A percentile compares a stretch with the other conserved stretches of the same genome.
Evolutionary conservation across 1,140 invertebrate genomes (phyloP).

Genomic region (Nasonia vitripennis): DNA sequence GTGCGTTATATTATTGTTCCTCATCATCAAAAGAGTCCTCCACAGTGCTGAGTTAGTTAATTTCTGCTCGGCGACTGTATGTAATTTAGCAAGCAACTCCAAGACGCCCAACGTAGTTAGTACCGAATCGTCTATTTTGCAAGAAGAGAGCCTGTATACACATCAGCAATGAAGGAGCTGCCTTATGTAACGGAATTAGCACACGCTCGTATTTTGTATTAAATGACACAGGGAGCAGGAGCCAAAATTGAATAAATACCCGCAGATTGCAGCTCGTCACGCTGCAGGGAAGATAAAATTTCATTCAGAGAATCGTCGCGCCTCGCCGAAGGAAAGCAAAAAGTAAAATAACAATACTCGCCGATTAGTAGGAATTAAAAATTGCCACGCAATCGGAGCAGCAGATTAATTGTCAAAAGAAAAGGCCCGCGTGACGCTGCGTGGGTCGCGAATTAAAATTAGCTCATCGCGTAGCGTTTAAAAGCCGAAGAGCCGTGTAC

Average conservation of each 20-base stretch:
- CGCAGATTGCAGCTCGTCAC: neutral
- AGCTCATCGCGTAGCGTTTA: neutral
- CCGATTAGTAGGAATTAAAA: neutral
- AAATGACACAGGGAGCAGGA: neutral
- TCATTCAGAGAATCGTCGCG: neutral
- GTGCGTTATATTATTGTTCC: neutral
- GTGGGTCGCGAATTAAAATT: neutral
- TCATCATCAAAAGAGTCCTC: conserved; percentile 15
- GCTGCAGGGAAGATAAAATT: neutral
- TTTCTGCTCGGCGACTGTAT: no score
- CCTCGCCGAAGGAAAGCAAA: neutral
- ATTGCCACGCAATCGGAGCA: neutral
- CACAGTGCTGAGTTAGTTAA: neutral
- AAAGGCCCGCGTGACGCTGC: neutral
- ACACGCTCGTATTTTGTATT: conserved; percentile 11
- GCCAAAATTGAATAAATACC: conserved; percentile 18
- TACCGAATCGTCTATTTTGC: neutral
- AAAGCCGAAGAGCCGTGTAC: neutral
- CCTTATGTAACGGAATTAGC: conserved; percentile 9
- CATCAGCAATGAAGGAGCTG: neutral
- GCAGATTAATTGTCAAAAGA: neutral
- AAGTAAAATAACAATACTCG: neutral
- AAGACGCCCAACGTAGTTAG: neutral
- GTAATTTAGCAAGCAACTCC: neutral
- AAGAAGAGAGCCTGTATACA: neutral